Base-by-base conservation (phyloP, 2,113 vertebrate genomes). In the Mustelus asterias region DNA sequence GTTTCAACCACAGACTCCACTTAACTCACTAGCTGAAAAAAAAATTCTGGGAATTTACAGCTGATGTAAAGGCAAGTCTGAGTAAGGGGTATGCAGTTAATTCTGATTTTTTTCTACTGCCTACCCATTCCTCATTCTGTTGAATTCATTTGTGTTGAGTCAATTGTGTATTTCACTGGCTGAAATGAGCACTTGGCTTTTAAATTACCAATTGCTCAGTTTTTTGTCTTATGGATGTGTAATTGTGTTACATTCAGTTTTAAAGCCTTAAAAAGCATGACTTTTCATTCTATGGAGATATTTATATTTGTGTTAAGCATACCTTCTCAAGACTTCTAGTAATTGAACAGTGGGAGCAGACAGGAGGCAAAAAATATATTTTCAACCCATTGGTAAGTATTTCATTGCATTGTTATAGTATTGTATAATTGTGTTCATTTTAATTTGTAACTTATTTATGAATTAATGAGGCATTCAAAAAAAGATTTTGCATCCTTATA, bases 401-500 rank as follows among this genome's bases (percentile, higher is more conserved):
- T 60, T 92, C 58, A n/a, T 33, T 92, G 88, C 9, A 92, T 92
- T 14, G 20, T 88, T 88, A 24, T 60, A 92, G 88, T 33, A n/a
- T 92, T 26, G n/a, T 92, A 33, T 92, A 92, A 92, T 20, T 92
- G 60, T 88, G 58, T 63, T 63, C 54, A 29, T 18, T 90, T 92
- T 63, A 63, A 54, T 92, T 92, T 92, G 58, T 2, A 92, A 92
- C 20, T 44, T 48, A 48, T 54, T 60, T 33, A 60, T 92, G 88
- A 14, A 63, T 92, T 63, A 92, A 33, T 60, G 58, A 63, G n/a
- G 58, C 88, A 63, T 63, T 92, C 14, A n/a, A 92, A 58, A 89
- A 90, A 63, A 92, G 48, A 18, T 20, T 83, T 92, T n/a, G 54
- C 88, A 90, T 92, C 54, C 88, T 92, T 92, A 13, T 18, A 92